Conservation (phyloP, 2,797 vertebrate genomes). For the Phrynocephalus forsythii region DNA sequence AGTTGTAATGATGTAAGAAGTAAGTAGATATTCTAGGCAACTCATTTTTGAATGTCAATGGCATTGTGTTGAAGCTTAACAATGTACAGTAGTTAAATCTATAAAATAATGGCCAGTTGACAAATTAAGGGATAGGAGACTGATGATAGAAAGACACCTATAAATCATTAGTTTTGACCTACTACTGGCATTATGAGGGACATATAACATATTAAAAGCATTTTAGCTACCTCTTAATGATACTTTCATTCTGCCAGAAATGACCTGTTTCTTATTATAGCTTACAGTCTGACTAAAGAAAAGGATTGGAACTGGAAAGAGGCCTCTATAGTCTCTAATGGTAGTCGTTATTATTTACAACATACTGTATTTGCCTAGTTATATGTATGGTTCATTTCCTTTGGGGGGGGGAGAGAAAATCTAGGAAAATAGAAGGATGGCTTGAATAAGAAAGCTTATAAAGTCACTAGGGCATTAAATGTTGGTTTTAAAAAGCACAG, state of each 20-base stretch:
- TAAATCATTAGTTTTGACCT: background rate
- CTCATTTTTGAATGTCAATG: background rate
- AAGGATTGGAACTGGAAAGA: constrained; percentile 50
- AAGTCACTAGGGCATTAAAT: constrained; percentile 69
- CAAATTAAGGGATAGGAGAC: background rate
- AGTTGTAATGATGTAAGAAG: background rate
- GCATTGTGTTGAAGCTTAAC: background rate
- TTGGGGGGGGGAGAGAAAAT: constrained; percentile 28
- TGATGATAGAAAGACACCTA: background rate
- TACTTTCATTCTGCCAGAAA: constrained; percentile 46
- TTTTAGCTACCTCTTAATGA: constrained; percentile 54
- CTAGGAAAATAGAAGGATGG: constrained; percentile 64
- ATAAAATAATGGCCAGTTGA: background rate
- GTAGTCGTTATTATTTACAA: constrained; percentile 67
- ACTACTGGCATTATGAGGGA: accelerated
- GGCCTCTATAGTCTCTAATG: constrained; percentile 61
- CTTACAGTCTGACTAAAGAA: constrained; percentile 48
- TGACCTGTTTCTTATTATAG: constrained; percentile 56
- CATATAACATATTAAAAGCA: constrained; percentile 21
- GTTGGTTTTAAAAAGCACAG: constrained; percentile 71
- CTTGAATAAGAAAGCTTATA: constrained; percentile 64
- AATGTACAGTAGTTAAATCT: background rate
- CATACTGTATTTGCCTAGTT: constrained; percentile 60
- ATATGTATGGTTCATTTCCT: constrained; percentile 65
- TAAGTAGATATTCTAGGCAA: background rate